Evolutionary conservation across 2,888 invertebrate genomes (phyloP).

Genomic region (Acleris cristana): DNA sequence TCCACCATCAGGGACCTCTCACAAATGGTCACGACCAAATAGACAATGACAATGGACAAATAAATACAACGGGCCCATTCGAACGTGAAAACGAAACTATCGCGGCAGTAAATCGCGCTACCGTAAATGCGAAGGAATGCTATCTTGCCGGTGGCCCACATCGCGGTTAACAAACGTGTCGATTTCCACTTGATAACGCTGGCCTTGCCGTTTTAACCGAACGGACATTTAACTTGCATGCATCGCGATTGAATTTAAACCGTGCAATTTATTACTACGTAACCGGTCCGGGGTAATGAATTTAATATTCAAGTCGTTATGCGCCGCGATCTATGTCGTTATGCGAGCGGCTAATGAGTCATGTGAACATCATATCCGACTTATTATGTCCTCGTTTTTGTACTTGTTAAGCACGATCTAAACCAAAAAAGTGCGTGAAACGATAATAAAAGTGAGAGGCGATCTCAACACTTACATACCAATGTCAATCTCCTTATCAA

Average conservation of each 20-base stretch:
- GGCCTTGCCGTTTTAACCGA: constrained; percentile 73
- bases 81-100: constrained; percentile 79
- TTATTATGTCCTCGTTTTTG: constrained; percentile 52
- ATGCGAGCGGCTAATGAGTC: constrained; percentile 60
- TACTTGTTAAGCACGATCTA: neutral
- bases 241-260: constrained; percentile 61
- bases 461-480: constrained; percentile 26
- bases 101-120: constrained; percentile 72
- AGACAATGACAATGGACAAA: constrained; percentile 64
- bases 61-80: constrained; percentile 67
- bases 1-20: constrained; percentile 57
- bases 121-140: constrained; percentile 72
- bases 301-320: constrained; percentile 50
- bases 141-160: constrained; percentile 62
- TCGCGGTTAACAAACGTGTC: constrained; percentile 75
- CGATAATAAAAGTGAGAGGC: constrained; percentile 4
- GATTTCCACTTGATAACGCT: constrained; percentile 76
- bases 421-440: neutral
- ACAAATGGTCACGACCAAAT: constrained; percentile 58
- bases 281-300: constrained; percentile 73
- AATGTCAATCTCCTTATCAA: constrained; percentile 27
- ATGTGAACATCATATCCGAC: constrained; percentile 48
- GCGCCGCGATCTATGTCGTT: constrained; percentile 50
- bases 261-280: constrained; percentile 65
- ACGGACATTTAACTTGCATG: constrained; percentile 75